Evolutionary conservation across 2,888 invertebrate genomes (phyloP), one percentile per base, ranked within the genome.

Genomic region (Rhaphigaster nebulosa): DNA sequence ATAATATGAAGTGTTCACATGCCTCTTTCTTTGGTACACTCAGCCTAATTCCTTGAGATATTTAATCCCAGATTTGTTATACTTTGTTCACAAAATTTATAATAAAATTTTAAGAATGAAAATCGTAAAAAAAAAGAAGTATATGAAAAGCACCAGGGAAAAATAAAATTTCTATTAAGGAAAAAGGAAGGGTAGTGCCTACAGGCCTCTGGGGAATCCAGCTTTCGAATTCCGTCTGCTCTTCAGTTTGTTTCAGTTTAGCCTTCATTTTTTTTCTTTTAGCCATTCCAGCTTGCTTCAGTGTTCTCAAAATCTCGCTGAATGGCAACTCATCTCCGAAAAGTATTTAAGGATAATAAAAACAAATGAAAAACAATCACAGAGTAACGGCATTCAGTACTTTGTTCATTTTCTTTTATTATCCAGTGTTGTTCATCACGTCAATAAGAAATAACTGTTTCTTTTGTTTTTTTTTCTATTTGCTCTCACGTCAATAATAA

Each of bases 81-180:
- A n/a, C n/a, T n/a, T n/a, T n/a, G n/a, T n/a, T n/a, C n/a, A n/a
- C n/a, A n/a, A n/a, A n/a, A n/a, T n/a, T n/a, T 45, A 45, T 45
- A 45, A 45, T 6, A 45, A 10, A 45, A 45, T 45, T 34, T 38
- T 38, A 38, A 38, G 23, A 76, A 20, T 76, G 23, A 38, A 76
- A 38, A 38, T 23, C 13, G 45, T 45, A 2, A 84, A 45, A 50
- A 0, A 45, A 10, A 45, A 45, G 8, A 0, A 41, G 76, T 76
- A 12, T 8, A 80, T 23, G n/a, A 45, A 84, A 45, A 38, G 13
- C 84, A 3, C n/a, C 15, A 1, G 84, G 84, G 84, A 45, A n/a
- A 84, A 84, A 84, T 84, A 84, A 84, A 84, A 84, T 84, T 84
- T 84, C 84, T 45, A 45, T 84, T 41, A 84, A 13, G 15, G 15